Conservation (phyloP, 2,888 invertebrate species). For the Catonia carolina region DNA sequence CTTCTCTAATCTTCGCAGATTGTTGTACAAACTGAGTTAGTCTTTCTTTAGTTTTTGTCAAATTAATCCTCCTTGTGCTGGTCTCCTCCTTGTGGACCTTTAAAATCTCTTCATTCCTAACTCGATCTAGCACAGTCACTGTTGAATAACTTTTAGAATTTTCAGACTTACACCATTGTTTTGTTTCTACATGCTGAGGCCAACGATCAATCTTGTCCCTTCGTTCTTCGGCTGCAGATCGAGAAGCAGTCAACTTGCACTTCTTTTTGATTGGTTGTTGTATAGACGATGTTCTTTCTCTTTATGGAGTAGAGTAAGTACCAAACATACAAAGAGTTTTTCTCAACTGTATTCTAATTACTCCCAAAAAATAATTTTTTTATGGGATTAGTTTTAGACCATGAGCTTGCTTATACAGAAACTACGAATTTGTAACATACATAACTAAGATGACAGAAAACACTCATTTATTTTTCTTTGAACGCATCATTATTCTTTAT, state of each 20-base stretch:
- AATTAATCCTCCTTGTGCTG: too few relatives aligned
- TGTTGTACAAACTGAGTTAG: too few relatives aligned
- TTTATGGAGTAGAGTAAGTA: not conserved
- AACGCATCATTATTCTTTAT: constrained; percentile 31
- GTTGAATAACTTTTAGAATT: too few relatives aligned
- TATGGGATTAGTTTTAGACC: not conserved
- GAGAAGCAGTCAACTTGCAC: constrained; percentile 1
- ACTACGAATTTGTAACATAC: constrained; percentile 36
- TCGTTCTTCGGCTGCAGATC: not conserved
- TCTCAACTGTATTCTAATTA: not conserved
- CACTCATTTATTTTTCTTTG: constrained; percentile 40
- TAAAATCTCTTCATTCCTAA: too few relatives aligned
- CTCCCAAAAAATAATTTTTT: not conserved
- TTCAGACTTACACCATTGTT: too few relatives aligned
- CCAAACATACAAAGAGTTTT: constrained; percentile 4
- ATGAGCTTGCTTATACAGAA: constrained; percentile 16
- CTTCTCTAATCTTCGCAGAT: too few relatives aligned
- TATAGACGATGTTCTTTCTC: not conserved
- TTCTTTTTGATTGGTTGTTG: not conserved
- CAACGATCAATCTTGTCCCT: constrained; percentile 3
- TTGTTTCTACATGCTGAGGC: not conserved
- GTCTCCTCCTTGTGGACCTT: too few relatives aligned
- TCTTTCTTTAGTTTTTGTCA: too few relatives aligned
- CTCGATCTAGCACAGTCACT: too few relatives aligned
- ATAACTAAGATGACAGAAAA: constrained; percentile 39